Evolutionary conservation across 2,113 vertebrate species (phyloP).

Genomic region (Ellobius talpinus): DNA sequence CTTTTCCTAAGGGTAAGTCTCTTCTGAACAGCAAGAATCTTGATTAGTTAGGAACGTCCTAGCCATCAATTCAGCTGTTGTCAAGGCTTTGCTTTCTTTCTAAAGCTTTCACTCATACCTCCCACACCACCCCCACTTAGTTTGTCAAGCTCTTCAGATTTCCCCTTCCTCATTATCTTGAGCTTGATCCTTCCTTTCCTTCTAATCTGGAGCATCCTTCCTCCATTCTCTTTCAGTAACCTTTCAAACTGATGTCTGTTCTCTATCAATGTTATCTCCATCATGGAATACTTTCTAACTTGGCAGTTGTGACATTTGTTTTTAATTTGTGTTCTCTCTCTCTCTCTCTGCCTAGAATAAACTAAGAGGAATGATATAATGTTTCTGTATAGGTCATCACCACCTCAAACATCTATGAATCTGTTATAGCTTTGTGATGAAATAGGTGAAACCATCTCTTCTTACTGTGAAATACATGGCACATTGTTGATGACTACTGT

Average conservation of each 20-base stretch:
- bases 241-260: neutral
- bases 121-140: fast-evolving
- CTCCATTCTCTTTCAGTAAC: neutral
- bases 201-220: neutral
- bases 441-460: neutral
- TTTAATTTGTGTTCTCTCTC: neutral
- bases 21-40: neutral
- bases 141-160: neutral
- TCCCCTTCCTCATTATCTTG: neutral
- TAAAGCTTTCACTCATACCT: neutral
- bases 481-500: neutral
- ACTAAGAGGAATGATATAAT: neutral
- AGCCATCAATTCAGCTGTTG: neutral
- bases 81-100: neutral
- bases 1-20: conserved; percentile 50
- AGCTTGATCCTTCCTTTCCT: neutral
- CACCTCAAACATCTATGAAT: neutral
- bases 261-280: neutral
- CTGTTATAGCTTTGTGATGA: neutral
- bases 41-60: conserved; percentile 27
- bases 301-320: neutral
- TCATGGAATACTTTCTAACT: neutral
- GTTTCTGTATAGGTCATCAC: neutral
- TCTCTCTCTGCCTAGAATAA: neutral
- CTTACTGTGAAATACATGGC: neutral